phyloP scores from a whole-genome alignment of 2,113 vertebrate genomes.

The Eolophus roseicapilla region DNA sequence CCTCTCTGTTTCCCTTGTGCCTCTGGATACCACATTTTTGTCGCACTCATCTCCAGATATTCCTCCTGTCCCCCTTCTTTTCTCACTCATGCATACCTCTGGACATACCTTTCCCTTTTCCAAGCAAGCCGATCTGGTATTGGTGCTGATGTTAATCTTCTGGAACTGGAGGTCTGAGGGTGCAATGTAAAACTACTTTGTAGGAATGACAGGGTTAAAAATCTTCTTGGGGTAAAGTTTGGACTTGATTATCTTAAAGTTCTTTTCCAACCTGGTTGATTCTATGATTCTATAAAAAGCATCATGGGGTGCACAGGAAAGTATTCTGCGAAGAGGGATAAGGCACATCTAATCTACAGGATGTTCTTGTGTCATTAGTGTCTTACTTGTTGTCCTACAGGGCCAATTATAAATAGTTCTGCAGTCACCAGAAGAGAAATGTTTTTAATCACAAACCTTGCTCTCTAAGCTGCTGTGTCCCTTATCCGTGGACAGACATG shows the following conservation, averaged over 20 bases:
- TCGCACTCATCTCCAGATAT: background rate
- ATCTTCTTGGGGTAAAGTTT: background rate
- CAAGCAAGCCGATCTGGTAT: background rate
- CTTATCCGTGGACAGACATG: background rate
- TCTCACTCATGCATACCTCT: background rate
- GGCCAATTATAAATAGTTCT: background rate
- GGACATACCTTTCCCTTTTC: background rate
- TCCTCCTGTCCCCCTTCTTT: background rate
- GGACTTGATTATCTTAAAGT: background rate
- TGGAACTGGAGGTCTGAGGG: background rate
- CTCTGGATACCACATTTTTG: background rate
- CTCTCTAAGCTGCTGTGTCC: background rate
- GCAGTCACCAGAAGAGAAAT: background rate
- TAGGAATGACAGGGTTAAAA: background rate
- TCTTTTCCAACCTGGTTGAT: background rate
- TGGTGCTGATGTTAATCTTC: background rate
- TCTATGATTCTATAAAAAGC: background rate
- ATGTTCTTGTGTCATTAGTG: background rate
- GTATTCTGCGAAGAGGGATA: background rate
- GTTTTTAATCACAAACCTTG: background rate
- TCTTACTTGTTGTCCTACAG: background rate
- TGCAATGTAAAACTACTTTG: background rate
- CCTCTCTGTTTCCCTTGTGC: background rate
- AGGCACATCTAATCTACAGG: background rate
- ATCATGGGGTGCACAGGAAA: background rate